Percentiles rank a stretch among this genome's conserved stretches.
Conservation (phyloP, 2,113 vertebrate species). For the Picathartes gymnocephalus region DNA sequence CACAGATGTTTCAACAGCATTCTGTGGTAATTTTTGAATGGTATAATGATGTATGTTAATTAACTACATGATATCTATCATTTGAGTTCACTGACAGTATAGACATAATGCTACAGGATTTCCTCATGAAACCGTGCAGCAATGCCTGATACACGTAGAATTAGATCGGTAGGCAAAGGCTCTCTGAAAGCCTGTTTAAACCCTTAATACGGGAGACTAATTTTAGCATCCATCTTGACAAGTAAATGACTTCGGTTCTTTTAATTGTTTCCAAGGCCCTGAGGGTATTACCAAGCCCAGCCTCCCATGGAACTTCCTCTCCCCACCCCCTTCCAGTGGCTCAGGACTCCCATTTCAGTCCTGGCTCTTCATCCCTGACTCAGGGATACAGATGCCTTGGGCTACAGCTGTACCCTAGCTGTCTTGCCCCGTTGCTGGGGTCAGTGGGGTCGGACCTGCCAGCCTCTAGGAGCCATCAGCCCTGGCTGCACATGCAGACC, state of each 20-base stretch:
- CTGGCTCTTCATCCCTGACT: neutral
- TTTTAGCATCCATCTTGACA: neutral
- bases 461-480: neutral
- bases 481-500: neutral
- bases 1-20: neutral
- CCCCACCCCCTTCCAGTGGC: accelerated
- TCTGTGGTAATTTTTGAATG: neutral
- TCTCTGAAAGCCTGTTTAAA: neutral
- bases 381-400: neutral
- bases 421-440: no score
- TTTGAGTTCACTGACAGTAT: neutral
- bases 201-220: neutral
- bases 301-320: neutral
- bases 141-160: neutral
- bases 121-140: neutral
- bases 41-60: neutral
- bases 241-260: neutral
- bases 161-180: neutral
- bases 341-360: neutral
- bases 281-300: neutral
- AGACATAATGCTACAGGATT: neutral
- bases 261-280: neutral
- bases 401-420: neutral
- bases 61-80: neutral
- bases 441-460: neutral